Evolutionary conservation across 2,113 vertebrate species (phyloP).

Genomic region (Cepphus grylle): DNA sequence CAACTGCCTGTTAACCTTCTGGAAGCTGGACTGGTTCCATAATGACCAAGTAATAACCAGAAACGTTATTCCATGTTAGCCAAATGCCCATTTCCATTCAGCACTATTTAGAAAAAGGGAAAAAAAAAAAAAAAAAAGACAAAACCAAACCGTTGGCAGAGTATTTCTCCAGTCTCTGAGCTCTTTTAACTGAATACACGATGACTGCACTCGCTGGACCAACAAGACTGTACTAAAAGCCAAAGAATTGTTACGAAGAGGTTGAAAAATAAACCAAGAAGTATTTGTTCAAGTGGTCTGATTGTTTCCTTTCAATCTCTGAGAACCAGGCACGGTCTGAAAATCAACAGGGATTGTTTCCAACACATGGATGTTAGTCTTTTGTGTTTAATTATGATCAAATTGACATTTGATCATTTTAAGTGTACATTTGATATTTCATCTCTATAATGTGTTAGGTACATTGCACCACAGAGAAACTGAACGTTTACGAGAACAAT

Average conservation of each 20-base stretch:
- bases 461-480: background rate
- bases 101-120: background rate
- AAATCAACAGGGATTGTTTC: background rate
- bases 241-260: background rate
- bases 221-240: background rate
- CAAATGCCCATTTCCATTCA: background rate
- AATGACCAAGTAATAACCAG: background rate
- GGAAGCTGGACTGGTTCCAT: background rate
- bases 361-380: background rate
- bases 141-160: background rate
- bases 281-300: background rate
- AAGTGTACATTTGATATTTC: background rate
- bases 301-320: background rate
- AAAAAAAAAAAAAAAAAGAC: too few relatives aligned
- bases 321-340: background rate
- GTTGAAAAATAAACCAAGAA: background rate
- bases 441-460: background rate
- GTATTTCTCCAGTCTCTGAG: background rate
- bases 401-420: background rate
- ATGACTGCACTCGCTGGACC: background rate
- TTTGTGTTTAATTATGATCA: background rate
- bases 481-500: background rate
- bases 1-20: background rate
- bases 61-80: background rate
- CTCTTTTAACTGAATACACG: background rate